Conservation (phyloP, 2,888 invertebrate species). For the Rhodophaea formosa region DNA sequence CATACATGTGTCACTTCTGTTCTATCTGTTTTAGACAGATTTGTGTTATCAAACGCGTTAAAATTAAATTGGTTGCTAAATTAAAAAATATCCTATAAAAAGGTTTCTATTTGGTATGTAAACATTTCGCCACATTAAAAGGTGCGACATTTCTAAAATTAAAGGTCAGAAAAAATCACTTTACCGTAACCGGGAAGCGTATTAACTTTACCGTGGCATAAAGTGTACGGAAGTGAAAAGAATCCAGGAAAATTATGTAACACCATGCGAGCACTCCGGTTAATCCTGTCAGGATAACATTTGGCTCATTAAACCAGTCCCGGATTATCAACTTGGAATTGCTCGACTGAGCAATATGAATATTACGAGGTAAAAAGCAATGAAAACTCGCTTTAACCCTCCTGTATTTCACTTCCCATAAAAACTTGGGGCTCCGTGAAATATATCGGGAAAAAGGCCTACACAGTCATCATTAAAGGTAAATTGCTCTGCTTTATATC, state of each 20-base stretch:
- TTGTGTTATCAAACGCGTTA: too few species aligned
- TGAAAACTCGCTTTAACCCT: conserved; percentile 70
- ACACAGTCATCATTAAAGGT: conserved; percentile 70
- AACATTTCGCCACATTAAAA: not conserved
- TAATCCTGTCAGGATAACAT: conserved; percentile 62
- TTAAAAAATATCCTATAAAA: not conserved
- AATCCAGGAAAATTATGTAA: conserved; percentile 51
- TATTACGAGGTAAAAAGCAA: conserved; percentile 72
- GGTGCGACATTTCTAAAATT: not conserved
- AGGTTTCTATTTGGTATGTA: not conserved
- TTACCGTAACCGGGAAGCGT: conserved; percentile 4
- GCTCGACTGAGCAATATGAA: conserved; percentile 66
- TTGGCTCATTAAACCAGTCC: conserved; percentile 65
- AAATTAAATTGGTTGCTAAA: too few species aligned
- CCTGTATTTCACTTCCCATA: conserved; percentile 69
- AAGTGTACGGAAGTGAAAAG: conserved; percentile 47
- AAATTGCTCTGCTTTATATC: conserved; percentile 69
- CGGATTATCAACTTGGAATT: conserved; percentile 75
- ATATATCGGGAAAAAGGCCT: conserved; percentile 72
- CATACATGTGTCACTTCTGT: too few species aligned
- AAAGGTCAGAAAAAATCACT: conserved; percentile 11
- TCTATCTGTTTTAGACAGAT: too few species aligned
- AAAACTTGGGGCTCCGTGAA: conserved; percentile 70
- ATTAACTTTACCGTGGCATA: conserved; percentile 11
- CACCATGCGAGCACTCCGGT: conserved; percentile 47